phyloP scores from a whole-genome alignment of 2,113 vertebrate species.

The Antennarius striatus region DNA sequence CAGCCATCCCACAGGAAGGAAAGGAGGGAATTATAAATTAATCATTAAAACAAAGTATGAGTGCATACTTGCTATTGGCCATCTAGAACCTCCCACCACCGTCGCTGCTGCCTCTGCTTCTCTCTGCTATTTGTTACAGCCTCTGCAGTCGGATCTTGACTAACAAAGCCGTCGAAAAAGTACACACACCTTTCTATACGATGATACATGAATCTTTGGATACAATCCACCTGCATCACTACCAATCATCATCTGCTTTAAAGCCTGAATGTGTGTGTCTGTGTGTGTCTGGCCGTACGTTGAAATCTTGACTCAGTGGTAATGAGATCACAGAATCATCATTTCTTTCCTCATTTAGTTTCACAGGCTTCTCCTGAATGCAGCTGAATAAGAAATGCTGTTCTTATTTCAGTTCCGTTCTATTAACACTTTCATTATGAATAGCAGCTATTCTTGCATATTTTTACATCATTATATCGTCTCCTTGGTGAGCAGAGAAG shows the following conservation, averaged over 20 bases:
- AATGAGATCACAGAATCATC: constrained; percentile 36
- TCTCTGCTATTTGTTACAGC: constrained; percentile 24
- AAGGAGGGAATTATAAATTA: constrained; percentile 64
- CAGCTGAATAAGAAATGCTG: constrained; percentile 15
- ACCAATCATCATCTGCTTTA: constrained; percentile 21
- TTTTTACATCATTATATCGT: constrained; percentile 41
- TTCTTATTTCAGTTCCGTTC: constrained; percentile 10
- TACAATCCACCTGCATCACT: constrained; percentile 32
- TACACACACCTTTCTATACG: constrained; percentile 20
- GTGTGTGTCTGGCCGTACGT: not conserved
- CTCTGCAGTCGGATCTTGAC: constrained; percentile 41
- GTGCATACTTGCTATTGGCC: constrained; percentile 52
- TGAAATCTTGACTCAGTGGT: constrained; percentile 25
- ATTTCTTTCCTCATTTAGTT: constrained; percentile 22
- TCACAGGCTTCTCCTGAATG: constrained; percentile 17
- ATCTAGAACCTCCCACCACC: constrained; percentile 36
- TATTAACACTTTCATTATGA: too few species aligned
- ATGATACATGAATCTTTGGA: constrained; percentile 8
- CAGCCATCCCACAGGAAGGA: constrained; percentile 45
- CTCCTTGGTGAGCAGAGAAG: constrained; percentile 5
- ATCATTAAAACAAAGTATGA: constrained; percentile 64
- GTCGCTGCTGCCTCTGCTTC: constrained; percentile 1
- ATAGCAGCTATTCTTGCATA: not conserved
- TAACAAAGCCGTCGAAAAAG: constrained; percentile 28
- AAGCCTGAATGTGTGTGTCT: not conserved